These are phyloP conservation scores for Drosophila infuscata DNA, from an alignment of 2,888 invertebrate species.

Conservation along the genomic window DNA sequence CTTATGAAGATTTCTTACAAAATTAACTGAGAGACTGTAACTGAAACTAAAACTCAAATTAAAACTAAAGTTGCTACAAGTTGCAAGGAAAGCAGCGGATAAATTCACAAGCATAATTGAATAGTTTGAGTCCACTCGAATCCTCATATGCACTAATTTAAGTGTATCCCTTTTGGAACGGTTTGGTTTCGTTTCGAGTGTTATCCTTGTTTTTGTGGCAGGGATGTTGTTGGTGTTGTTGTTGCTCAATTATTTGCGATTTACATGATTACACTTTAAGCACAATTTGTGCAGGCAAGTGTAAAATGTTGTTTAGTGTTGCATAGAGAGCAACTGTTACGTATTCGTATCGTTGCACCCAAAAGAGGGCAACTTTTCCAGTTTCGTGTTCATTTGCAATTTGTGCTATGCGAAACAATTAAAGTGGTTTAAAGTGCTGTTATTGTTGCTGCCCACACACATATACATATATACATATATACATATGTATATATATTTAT, in stretches of 20 bases:
- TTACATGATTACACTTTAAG: slow-evolving; percentile 76
- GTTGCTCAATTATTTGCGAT: slow-evolving; percentile 66
- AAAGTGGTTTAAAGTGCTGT: slow-evolving; percentile 61
- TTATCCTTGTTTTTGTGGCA: slow-evolving; percentile 23
- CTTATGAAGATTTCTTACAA: neutral
- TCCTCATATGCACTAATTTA: slow-evolving; percentile 36
- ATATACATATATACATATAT: neutral
- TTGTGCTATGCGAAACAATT: slow-evolving; percentile 75
- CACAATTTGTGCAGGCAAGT: slow-evolving; percentile 70
- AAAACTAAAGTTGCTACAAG: neutral
- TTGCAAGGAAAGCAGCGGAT: neutral
- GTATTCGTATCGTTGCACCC: slow-evolving; percentile 60
- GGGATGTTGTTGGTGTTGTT: slow-evolving; percentile 15
- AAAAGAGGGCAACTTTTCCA: slow-evolving; percentile 62
- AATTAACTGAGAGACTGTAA: slow-evolving; percentile 7
- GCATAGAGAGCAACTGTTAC: slow-evolving; percentile 51
- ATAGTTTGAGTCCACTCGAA: slow-evolving; percentile 39
- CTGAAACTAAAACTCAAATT: neutral
- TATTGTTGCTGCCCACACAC: slow-evolving; percentile 23
- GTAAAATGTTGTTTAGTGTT: slow-evolving; percentile 62
- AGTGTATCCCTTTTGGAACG: slow-evolving; percentile 26
- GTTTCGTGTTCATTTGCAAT: slow-evolving; percentile 80
- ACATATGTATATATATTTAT: neutral
- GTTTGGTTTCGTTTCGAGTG: slow-evolving; percentile 33
- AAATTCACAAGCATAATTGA: slow-evolving; percentile 41